These are phyloP conservation scores for Drosophila persimilis DNA, from an alignment of 1,140 invertebrate species.

Conservation along the genomic window DNA sequence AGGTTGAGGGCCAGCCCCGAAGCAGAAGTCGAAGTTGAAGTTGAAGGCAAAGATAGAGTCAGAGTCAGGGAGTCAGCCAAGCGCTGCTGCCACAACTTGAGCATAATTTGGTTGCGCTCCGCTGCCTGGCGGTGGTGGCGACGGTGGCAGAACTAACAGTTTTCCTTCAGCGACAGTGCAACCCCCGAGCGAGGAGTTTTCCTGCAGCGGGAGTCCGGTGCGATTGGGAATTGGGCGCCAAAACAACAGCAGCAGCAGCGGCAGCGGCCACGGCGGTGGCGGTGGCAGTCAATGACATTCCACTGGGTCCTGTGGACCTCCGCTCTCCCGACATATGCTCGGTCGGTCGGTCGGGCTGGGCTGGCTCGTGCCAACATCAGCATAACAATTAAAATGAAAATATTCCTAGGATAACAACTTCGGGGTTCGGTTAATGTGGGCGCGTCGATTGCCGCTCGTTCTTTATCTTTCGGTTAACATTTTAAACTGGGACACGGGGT, in stretches of 20 bases:
- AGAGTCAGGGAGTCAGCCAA: slow-evolving; percentile 54
- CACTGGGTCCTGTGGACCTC: slow-evolving; percentile 25
- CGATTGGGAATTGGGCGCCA: slow-evolving; percentile 64
- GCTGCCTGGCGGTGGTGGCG: slow-evolving; percentile 40
- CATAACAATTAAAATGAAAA: slow-evolving; percentile 77
- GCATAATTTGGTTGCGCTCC: slow-evolving; percentile 77
- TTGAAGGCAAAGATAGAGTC: slow-evolving; percentile 33
- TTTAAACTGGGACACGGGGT: slow-evolving; percentile 67
- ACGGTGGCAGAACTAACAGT: slow-evolving; percentile 67
- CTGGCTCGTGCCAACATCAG: slow-evolving; percentile 75
- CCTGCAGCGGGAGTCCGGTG: slow-evolving; percentile 29
- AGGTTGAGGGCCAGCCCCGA: slow-evolving; percentile 18
- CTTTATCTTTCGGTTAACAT: slow-evolving; percentile 25
- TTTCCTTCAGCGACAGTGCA: slow-evolving; percentile 64
- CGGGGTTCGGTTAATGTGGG: slow-evolving; percentile 51
- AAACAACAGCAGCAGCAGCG: slow-evolving; percentile 35
- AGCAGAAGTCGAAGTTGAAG: slow-evolving; percentile 25
- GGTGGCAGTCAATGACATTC: slow-evolving; percentile 65
- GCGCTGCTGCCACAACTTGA: slow-evolving; percentile 65
- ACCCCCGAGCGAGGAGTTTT: slow-evolving; percentile 68
- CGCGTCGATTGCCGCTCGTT: slow-evolving; percentile 42
- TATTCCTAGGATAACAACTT: slow-evolving; percentile 66
- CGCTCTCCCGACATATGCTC: slow-evolving; percentile 53
- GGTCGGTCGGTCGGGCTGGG: not conserved
- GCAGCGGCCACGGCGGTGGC: slow-evolving; percentile 9